These are phyloP conservation scores for Vanessa atalanta DNA, from an alignment of 1,140 invertebrate species.

Conservation along the genomic window DNA sequence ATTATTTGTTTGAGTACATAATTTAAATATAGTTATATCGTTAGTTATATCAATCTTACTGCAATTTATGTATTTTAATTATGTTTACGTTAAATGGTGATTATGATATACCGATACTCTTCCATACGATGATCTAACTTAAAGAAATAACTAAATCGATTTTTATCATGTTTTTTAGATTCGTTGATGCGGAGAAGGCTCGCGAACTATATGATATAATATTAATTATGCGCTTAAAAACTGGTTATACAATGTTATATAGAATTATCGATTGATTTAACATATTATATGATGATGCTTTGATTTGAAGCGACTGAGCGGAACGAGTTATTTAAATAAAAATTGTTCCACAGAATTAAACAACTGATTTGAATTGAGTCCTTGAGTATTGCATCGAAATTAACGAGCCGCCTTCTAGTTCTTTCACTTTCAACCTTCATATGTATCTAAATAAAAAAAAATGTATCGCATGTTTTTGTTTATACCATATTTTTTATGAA, in stretches of 20 bases:
- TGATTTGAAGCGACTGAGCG: constrained; percentile 6
- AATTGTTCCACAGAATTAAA: constrained; percentile 7
- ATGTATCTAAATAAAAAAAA: constrained; percentile 19
- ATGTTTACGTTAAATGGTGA: too few species aligned
- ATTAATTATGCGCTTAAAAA: not conserved
- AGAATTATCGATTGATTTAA: not conserved
- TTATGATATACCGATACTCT: too few species aligned
- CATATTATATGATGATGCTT: not conserved
- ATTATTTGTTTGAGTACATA: too few species aligned
- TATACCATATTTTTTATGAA: constrained; percentile 37
- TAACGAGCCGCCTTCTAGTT: constrained; percentile 19
- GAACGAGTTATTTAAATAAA: constrained; percentile 13
- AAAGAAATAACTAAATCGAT: too few species aligned
- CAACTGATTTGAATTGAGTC: constrained; percentile 39
- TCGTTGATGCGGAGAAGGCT: too few species aligned
- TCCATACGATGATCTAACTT: too few species aligned
- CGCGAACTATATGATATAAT: not conserved
- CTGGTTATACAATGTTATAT: not conserved
- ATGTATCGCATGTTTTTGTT: constrained; percentile 27
- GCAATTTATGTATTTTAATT: too few species aligned
- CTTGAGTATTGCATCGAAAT: constrained; percentile 35
- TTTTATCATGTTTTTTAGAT: too few species aligned
- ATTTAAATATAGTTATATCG: too few species aligned
- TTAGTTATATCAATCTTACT: too few species aligned
- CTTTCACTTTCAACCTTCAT: constrained; percentile 48